Evolutionary conservation across 1,140 invertebrate genomes (phyloP).

Genomic region (Zaprionus vittiger): DNA sequence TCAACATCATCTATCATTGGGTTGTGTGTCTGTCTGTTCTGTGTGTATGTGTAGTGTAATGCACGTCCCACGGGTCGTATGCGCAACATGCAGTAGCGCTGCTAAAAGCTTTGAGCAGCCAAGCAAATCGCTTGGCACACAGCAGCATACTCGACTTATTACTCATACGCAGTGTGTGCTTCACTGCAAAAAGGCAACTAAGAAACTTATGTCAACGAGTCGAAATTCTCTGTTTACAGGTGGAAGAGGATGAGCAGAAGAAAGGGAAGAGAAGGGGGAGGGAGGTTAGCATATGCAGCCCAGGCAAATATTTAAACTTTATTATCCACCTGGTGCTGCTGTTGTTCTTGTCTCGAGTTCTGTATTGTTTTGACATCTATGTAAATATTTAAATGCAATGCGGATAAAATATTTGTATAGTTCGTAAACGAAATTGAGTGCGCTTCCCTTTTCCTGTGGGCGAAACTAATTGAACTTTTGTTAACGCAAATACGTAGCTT

Average conservation of each 20-base stretch:
- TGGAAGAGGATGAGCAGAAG: neutral
- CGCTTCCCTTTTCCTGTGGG: neutral
- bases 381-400: constrained; percentile 13
- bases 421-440: neutral
- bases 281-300: neutral
- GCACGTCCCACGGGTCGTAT: constrained; percentile 36
- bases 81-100: constrained; percentile 25
- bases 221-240: neutral
- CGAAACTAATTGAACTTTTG: neutral
- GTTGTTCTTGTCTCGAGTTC: constrained; percentile 13
- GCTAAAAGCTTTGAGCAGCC: constrained; percentile 45
- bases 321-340: constrained; percentile 1
- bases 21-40: neutral
- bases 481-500: neutral
- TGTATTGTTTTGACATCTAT: constrained; percentile 31
- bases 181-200: neutral
- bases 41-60: constrained; percentile 15
- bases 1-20: constrained; percentile 37
- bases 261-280: neutral
- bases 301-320: constrained; percentile 28
- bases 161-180: constrained; percentile 37
- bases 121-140: constrained; percentile 20
- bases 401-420: constrained; percentile 1
- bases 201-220: neutral
- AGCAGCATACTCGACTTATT: constrained; percentile 30